Evolutionary conservation across 2,888 invertebrate species (phyloP).

Genomic region (Eristalis tenax): DNA sequence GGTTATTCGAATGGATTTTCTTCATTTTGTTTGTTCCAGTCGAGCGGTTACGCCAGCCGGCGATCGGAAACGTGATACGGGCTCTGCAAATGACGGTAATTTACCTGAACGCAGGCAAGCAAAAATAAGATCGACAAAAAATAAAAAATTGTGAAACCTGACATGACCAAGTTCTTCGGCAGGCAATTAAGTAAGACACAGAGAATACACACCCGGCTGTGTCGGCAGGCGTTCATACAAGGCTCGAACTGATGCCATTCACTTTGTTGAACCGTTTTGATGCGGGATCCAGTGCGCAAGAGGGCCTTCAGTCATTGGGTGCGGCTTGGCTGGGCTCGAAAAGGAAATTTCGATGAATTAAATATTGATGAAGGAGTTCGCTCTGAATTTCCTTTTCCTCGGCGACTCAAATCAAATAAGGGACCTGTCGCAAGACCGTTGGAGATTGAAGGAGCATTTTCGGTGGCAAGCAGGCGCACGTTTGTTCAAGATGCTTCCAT

Average conservation of each 20-base stretch:
- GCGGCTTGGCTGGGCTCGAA: neutral
- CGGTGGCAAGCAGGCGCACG: no score
- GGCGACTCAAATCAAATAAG: neutral
- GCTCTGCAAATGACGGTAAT: slow-evolving; percentile 2
- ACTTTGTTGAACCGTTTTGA: slow-evolving; percentile 10
- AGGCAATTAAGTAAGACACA: slow-evolving; percentile 23
- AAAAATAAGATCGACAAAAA: neutral
- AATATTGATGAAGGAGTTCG: slow-evolving; percentile 24
- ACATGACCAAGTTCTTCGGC: slow-evolving; percentile 19
- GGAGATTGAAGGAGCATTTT: no score
- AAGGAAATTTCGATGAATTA: neutral
- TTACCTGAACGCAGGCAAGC: slow-evolving; percentile 1
- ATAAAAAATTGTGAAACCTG: neutral
- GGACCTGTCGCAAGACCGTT: no score
- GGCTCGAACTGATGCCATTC: slow-evolving; percentile 21
- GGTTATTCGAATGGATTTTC: slow-evolving; percentile 8
- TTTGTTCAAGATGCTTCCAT: no score
- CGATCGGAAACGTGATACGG: neutral
- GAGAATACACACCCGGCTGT: slow-evolving; percentile 24
- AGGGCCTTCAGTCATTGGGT: neutral
- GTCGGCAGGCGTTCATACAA: neutral
- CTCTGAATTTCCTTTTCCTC: neutral
- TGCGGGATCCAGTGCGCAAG: neutral
- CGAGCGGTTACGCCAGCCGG: neutral
- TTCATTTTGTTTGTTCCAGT: neutral